A percentile compares a stretch with the other conserved stretches of the same genome.
phyloP scores from a whole-genome alignment of 2,888 invertebrate species.

The Ornithoptera priamus region DNA sequence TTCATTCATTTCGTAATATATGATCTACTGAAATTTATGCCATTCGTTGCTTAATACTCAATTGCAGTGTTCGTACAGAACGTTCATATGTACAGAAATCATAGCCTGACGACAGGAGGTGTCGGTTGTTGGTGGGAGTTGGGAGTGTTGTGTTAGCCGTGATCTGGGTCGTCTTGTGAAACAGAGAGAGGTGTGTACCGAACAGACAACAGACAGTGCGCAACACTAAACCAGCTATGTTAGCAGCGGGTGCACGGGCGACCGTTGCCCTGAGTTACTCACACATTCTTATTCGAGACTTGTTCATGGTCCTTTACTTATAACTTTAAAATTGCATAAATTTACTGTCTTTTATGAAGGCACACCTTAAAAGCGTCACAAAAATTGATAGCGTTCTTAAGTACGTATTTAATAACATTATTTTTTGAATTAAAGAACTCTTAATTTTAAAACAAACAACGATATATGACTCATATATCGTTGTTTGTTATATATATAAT shows the following conservation, averaged over 20 bases:
- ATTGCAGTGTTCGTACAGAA: slow-evolving; percentile 29
- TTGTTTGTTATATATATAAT: no score
- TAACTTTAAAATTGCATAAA: neutral
- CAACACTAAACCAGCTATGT: slow-evolving; percentile 16
- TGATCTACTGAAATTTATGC: slow-evolving; percentile 39
- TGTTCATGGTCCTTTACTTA: slow-evolving; percentile 2
- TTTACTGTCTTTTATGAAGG: no score
- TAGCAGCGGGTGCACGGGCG: slow-evolving; percentile 16
- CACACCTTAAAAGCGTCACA: no score
- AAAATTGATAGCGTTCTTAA: no score
- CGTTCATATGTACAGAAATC: slow-evolving; percentile 30
- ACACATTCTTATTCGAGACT: slow-evolving; percentile 6
- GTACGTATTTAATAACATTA: no score
- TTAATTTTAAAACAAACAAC: no score
- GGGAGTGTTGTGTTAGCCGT: slow-evolving; percentile 38
- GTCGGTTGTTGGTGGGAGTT: slow-evolving; percentile 33
- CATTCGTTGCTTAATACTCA: slow-evolving; percentile 36
- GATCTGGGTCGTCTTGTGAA: slow-evolving; percentile 57
- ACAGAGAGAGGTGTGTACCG: slow-evolving; percentile 49
- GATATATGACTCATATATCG: no score
- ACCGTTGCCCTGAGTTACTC: slow-evolving; percentile 17
- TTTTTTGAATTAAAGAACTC: no score
- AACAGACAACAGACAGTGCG: slow-evolving; percentile 18
- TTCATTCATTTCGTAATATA: slow-evolving; percentile 36
- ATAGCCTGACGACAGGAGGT: slow-evolving; percentile 31